Conservation (phyloP, 2,113 vertebrate species). For the Lepidothrix coronata region DNA sequence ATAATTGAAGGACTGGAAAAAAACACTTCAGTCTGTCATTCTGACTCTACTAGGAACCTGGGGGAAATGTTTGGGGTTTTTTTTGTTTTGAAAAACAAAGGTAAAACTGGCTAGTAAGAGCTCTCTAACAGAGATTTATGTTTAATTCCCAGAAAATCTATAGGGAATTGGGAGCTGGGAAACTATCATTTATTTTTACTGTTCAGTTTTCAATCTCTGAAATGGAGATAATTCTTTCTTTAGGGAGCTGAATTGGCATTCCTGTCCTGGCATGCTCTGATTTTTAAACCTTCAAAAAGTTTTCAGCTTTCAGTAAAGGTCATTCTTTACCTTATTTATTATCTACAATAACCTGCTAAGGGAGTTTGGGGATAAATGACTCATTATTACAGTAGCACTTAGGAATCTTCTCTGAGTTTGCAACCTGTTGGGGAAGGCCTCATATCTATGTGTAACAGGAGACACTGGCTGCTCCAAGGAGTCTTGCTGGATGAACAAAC, state of each 20-base stretch:
- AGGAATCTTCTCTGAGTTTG: slow-evolving; percentile 17
- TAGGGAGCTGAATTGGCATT: background rate
- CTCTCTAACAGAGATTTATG: background rate
- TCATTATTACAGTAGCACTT: background rate
- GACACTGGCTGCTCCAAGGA: background rate
- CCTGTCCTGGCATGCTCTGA: background rate
- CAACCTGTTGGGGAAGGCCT: slow-evolving; percentile 16
- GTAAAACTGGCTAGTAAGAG: background rate
- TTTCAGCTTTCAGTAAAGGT: background rate
- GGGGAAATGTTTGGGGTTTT: background rate
- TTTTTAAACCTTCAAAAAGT: slow-evolving; percentile 16
- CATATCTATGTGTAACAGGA: background rate
- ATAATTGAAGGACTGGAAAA: background rate
- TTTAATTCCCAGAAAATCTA: background rate
- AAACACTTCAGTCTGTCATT: background rate
- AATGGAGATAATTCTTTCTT: background rate
- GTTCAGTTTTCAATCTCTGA: background rate
- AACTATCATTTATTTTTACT: background rate
- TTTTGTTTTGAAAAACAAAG: background rate
- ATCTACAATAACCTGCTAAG: slow-evolving; percentile 8
- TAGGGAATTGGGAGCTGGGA: background rate
- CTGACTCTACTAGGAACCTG: background rate
- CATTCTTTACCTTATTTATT: slow-evolving; percentile 14
- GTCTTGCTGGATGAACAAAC: background rate
- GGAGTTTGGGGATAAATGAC: background rate